Conservation (phyloP, 1,140 invertebrate species). For the Ganaspis sp. region DNA sequence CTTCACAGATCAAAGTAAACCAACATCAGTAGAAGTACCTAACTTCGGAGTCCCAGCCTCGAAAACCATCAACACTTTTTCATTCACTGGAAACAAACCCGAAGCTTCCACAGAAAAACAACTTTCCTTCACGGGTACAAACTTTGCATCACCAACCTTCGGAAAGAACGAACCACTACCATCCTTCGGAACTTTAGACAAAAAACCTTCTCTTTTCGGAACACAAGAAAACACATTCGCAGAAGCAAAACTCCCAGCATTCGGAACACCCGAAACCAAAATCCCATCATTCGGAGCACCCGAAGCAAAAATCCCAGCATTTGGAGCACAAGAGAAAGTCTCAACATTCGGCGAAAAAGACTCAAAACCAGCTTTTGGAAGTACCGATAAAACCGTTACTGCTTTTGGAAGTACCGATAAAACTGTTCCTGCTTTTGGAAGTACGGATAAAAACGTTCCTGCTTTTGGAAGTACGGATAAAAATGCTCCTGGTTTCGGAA, state of each 20-base stretch:
- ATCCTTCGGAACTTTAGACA: slow-evolving; percentile 52
- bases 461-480: slow-evolving; percentile 46
- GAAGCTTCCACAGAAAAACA: slow-evolving; percentile 14
- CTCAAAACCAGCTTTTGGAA: slow-evolving; percentile 45
- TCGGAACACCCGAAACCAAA: slow-evolving; percentile 49
- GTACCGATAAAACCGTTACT: slow-evolving; percentile 44
- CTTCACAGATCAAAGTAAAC: slow-evolving; percentile 51
- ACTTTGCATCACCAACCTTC: slow-evolving; percentile 5
- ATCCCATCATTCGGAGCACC: slow-evolving; percentile 45
- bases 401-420: slow-evolving; percentile 46
- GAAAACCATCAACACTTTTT: background rate
- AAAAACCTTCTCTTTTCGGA: slow-evolving; percentile 54
- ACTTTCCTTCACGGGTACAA: background rate
- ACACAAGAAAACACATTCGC: slow-evolving; percentile 39
- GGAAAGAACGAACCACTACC: slow-evolving; percentile 34
- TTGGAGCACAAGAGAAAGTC: slow-evolving; percentile 39
- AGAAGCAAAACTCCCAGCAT: slow-evolving; percentile 47
- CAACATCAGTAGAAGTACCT: slow-evolving; percentile 32
- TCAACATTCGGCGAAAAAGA: slow-evolving; percentile 47
- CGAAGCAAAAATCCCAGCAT: too few species aligned
- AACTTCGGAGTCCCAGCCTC: slow-evolving; percentile 46
- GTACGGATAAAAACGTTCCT: slow-evolving; percentile 42
- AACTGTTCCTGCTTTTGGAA: slow-evolving; percentile 44
- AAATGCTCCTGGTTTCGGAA: slow-evolving; percentile 1
- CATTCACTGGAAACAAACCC: slow-evolving; percentile 27